A percentile compares a stretch with the other conserved stretches of the same genome.
Conservation (phyloP, 2,113 vertebrate species). For the Uropsilus gracilis region DNA sequence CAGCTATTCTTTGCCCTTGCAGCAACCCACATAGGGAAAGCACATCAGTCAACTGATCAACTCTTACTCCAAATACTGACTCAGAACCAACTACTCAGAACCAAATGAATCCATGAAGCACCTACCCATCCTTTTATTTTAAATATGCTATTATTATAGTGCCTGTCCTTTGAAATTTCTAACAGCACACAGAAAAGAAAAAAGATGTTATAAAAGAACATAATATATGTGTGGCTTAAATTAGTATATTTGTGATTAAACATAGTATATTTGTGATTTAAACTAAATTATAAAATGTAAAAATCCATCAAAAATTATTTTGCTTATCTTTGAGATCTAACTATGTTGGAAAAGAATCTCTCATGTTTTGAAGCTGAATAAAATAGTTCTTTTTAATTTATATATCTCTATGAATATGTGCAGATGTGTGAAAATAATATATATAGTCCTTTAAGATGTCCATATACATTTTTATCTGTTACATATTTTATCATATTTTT, state of each 20-base stretch:
- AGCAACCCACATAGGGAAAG: fast-evolving
- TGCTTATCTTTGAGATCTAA: neutral
- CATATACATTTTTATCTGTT: neutral
- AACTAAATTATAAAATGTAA: slow-evolving; percentile 15
- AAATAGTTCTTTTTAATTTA: slow-evolving; percentile 27
- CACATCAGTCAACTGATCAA: neutral
- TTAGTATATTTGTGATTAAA: too few species aligned
- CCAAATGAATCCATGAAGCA: neutral
- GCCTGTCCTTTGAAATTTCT: neutral
- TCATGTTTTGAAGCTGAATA: neutral
- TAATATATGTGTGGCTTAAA: too few species aligned
- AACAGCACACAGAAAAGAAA: neutral
- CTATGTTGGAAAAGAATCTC: slow-evolving; percentile 13
- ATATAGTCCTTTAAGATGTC: neutral
- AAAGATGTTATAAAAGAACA: neutral
- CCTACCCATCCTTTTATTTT: neutral
- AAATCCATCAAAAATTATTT: neutral
- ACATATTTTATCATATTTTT: neutral
- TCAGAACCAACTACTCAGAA: neutral
- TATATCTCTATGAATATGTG: neutral
- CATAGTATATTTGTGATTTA: slow-evolving; percentile 35
- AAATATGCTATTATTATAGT: neutral
- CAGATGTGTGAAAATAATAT: too few species aligned
- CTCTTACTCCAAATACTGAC: neutral
- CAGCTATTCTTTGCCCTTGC: fast-evolving